Conservation (phyloP, 1,140 invertebrate genomes). For the Akabosia matsudoensis region DNA sequence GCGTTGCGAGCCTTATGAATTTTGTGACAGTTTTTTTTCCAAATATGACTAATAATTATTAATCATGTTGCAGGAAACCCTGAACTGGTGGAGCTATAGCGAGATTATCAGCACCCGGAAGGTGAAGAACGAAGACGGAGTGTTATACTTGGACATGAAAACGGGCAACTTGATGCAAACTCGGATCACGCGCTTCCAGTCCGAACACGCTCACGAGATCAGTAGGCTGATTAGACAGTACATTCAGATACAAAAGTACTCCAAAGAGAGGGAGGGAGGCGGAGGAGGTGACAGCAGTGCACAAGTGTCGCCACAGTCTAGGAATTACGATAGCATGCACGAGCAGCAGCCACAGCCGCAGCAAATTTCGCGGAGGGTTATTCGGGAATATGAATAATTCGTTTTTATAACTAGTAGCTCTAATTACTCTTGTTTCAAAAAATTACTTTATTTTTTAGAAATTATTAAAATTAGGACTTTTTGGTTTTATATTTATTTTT, state of each 20-base stretch:
- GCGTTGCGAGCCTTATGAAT: constrained; percentile 53
- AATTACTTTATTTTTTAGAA: no score
- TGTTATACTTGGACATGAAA: constrained; percentile 93
- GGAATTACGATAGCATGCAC: no score
- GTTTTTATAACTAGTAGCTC: no score
- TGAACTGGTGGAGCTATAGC: constrained; percentile 86
- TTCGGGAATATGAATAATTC: no score
- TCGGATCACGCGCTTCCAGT: constrained; percentile 90
- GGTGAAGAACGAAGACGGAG: constrained; percentile 85
- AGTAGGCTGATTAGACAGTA: constrained; percentile 80
- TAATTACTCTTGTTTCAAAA: no score
- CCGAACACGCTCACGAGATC: constrained; percentile 93
- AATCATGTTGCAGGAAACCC: constrained; percentile 63
- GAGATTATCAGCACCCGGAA: constrained; percentile 94
- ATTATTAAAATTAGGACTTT: no score
- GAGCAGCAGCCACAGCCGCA: no score
- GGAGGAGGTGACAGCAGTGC: not conserved
- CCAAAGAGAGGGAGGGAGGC: not conserved
- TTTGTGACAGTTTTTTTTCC: not conserved
- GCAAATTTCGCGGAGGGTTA: no score
- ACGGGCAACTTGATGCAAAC: constrained; percentile 94
- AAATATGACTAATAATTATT: not conserved
- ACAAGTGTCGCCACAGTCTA: not conserved
- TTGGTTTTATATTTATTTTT: no score
- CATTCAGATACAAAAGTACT: constrained; percentile 56